Conservation (phyloP, 1,140 invertebrate species). For the Eupeodes corollae region DNA sequence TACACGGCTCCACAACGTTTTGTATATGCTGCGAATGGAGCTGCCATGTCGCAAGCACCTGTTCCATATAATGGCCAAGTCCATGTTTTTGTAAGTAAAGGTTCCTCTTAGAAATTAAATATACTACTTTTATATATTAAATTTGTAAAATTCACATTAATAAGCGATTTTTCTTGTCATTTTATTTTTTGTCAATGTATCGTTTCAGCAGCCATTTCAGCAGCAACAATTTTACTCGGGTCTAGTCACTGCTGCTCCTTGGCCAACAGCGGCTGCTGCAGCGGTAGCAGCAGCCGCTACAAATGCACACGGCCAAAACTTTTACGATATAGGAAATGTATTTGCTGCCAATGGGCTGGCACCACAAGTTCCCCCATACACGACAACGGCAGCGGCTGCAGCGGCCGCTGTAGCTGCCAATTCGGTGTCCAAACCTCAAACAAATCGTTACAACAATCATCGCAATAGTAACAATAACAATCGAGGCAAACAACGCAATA, state of each 20-base stretch:
- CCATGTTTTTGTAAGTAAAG: slow-evolving; percentile 53
- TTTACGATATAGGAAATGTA: slow-evolving; percentile 59
- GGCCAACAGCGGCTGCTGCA: slow-evolving; percentile 23
- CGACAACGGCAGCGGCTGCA: slow-evolving; percentile 23
- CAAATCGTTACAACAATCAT: slow-evolving; percentile 15
- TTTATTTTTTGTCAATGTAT: neutral
- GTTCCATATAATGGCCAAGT: slow-evolving; percentile 51
- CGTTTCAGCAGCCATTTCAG: slow-evolving; percentile 29
- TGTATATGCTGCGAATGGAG: slow-evolving; percentile 50
- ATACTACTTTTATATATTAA: neutral
- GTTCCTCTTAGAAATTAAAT: neutral
- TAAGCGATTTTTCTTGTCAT: too few relatives aligned
- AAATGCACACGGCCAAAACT: slow-evolving; percentile 43
- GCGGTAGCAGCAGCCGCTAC: slow-evolving; percentile 45
- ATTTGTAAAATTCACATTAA: neutral
- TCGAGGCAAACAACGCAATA: slow-evolving; percentile 23
- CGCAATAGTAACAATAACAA: slow-evolving; percentile 14
- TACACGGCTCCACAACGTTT: slow-evolving; percentile 50
- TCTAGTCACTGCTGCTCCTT: slow-evolving; percentile 18
- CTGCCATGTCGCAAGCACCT: slow-evolving; percentile 39
- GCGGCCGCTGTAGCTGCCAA: slow-evolving; percentile 18
- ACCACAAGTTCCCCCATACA: slow-evolving; percentile 51
- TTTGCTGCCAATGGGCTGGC: slow-evolving; percentile 64
- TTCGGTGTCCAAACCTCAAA: neutral
- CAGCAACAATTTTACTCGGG: slow-evolving; percentile 36